Base-by-base conservation (phyloP, 2,797 vertebrate species). In the Limnodromus scolopaceus region DNA sequence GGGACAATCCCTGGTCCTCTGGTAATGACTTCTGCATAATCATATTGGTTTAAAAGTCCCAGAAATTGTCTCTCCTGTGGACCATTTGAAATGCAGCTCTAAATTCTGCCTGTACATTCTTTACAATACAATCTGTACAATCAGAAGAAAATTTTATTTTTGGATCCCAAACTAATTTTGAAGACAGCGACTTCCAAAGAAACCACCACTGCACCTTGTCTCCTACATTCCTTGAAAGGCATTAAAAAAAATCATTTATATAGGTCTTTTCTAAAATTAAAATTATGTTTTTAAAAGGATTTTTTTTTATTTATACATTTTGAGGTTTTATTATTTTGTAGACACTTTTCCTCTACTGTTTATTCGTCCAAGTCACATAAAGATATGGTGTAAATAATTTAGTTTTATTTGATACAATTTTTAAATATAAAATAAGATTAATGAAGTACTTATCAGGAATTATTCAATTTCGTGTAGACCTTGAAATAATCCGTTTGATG, bases 401-500 rank as follows among this genome's bases (percentile, higher is more conserved):
- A 12, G 3, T 69, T 9, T 32, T 81, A 61, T 27, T 71, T 72
- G 10, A 46, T 71, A 43, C 28, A 71, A 86, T 54, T 58, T 84
- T 5, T 58, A 88, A 64, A 51, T 48, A 74, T 0, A 28, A 87
- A 65, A 54, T n/a, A 64, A 70, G 32, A 45, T 72, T 76, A 69
- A 13, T 11, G 43, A 82, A 65, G 2, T 70, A 61, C 81, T 69
- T 76, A 79, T n/a, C 30, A 70, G 13, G 11, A 60, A 81, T 28
- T 19, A 88, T 71, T 71, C 30, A 61, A 5, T 64, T 78, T 77
- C 16, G 45, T 17, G 16, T 38, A 63, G 22, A 51, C 24, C 14
- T 81, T 86, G 54, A 84, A 84, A 69, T 63, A 75, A 92, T 81
- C 13, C 10, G 16, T 86, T 64, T 49, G 23, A 71, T 77, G 51